A percentile compares a stretch with the other conserved stretches of the same genome.
phyloP scores from a whole-genome alignment of 2,797 vertebrate species.

The Trichosurus vulpecula region DNA sequence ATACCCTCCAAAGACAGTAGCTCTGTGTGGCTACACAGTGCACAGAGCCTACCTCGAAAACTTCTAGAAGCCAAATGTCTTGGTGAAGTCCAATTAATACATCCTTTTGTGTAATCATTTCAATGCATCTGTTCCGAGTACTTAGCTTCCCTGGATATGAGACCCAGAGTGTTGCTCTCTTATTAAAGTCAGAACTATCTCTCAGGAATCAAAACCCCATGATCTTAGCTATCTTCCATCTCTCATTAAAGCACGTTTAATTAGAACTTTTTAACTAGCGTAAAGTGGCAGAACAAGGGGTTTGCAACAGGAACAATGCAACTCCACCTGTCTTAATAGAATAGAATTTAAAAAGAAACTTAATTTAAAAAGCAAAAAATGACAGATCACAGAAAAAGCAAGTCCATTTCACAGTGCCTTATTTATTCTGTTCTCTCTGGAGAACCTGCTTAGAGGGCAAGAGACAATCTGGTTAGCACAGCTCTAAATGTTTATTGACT shows the following conservation, averaged over 20 bases:
- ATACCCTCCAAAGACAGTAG: not conserved
- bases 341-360: not conserved
- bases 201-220: not conserved
- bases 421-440: not conserved
- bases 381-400: not conserved
- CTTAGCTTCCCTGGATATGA: not conserved
- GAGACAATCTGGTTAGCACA: not conserved
- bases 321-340: not conserved
- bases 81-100: not conserved
- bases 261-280: not conserved
- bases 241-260: not conserved
- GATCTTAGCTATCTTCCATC: not conserved
- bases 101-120: not conserved
- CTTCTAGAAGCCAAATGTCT: not conserved
- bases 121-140: not conserved
- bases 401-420: not conserved
- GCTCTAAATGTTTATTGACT: not conserved
- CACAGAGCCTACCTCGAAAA: not conserved
- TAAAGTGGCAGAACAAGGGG: not conserved
- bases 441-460: not conserved
- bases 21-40: not conserved
- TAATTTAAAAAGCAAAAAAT: constrained; percentile 45
- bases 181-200: not conserved
- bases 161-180: not conserved
- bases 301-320: not conserved